Evolutionary conservation across 2,113 vertebrate genomes (phyloP).

Genomic region (Colinus virginianus): DNA sequence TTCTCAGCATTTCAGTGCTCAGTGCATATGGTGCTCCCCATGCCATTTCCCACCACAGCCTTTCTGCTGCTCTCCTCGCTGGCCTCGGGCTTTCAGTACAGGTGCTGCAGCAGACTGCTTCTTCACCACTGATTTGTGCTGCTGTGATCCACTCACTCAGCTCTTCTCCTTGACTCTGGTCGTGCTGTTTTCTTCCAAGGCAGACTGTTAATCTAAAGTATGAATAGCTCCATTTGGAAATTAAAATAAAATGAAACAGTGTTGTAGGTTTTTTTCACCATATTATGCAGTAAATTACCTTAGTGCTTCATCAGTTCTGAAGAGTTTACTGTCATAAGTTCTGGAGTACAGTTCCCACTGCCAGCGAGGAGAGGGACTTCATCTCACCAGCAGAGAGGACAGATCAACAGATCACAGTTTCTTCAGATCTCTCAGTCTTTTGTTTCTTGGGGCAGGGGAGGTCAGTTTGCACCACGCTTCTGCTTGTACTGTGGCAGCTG

Average conservation of each 20-base stretch:
- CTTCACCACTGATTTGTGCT: slow-evolving; percentile 20
- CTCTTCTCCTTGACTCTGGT: neutral
- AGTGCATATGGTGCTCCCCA: slow-evolving; percentile 51
- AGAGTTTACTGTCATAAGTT: neutral
- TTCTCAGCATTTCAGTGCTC: neutral
- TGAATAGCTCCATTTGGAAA: neutral
- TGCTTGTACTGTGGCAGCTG: accelerated
- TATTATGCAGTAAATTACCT: neutral
- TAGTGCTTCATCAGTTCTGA: neutral
- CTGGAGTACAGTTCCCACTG: neutral
- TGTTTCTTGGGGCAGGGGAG: neutral
- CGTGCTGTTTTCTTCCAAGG: neutral
- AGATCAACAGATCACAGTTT: neutral
- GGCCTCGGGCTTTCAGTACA: slow-evolving; percentile 37
- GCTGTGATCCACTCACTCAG: neutral
- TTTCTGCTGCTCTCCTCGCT: neutral
- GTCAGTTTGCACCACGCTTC: neutral
- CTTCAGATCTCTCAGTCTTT: neutral
- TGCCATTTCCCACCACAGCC: neutral
- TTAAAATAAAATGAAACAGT: neutral
- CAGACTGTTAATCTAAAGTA: neutral
- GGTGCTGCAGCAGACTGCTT: slow-evolving; percentile 60
- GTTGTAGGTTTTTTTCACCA: neutral
- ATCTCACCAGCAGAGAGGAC: neutral
- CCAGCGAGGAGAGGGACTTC: neutral